These are phyloP conservation scores for Brenthis hecate DNA, from an alignment of 2,888 invertebrate species.

Conservation along the genomic window DNA sequence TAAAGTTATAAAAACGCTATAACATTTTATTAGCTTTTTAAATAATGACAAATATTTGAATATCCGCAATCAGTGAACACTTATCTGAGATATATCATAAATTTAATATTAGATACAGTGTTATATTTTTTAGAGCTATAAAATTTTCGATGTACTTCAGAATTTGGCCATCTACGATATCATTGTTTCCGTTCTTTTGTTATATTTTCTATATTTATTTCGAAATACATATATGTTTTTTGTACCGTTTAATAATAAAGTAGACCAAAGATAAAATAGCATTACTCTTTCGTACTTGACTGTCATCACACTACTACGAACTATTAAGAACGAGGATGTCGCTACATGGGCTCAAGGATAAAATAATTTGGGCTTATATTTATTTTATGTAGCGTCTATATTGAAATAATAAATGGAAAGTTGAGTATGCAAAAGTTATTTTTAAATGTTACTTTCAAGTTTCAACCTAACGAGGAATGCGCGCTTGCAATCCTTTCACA, in stretches of 20 bases:
- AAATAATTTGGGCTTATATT: too few species aligned
- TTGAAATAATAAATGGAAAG: background rate
- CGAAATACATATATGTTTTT: too few species aligned
- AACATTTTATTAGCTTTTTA: constrained; percentile 9
- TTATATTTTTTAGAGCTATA: background rate
- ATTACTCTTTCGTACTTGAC: too few species aligned
- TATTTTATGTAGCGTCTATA: too few species aligned
- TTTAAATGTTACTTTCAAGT: background rate
- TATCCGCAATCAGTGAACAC: background rate
- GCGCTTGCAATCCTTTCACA: constrained; percentile 5
- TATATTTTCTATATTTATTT: background rate
- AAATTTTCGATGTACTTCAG: background rate
- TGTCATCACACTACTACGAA: too few species aligned
- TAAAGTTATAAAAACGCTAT: constrained; percentile 11
- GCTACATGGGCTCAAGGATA: too few species aligned
- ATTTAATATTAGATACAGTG: constrained; percentile 9
- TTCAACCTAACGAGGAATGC: background rate
- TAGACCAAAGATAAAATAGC: too few species aligned
- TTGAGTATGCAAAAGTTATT: background rate
- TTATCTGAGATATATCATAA: constrained; percentile 7
- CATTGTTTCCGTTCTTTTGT: background rate
- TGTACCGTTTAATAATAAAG: too few species aligned
- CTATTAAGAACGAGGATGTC: too few species aligned
- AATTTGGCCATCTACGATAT: background rate
- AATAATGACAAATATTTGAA: constrained; percentile 13